Base-by-base conservation (phyloP, 2,888 invertebrate species). In the Agrochola macilenta region DNA sequence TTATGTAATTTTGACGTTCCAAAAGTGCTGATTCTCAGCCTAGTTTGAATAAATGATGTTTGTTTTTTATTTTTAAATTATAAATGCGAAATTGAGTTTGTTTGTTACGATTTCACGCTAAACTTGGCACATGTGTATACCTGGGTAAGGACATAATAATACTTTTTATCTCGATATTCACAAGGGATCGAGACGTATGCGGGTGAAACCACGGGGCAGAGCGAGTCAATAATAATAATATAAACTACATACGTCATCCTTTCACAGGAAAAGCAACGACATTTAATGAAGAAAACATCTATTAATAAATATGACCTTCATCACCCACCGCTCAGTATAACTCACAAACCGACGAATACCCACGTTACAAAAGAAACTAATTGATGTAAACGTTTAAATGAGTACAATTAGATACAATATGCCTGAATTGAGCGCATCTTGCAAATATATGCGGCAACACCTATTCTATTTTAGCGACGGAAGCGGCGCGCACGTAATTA, bases 341-440 rank as follows among this genome's bases (percentile, higher is more conserved):
- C 74, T 70, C 61, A 49, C 30, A 60, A 83, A 83, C 81, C 60
- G 60, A 65, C 72, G 66, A 68, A 82, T 85, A 39, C 11, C 14
- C 26, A 12, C n/a, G 14, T 64, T 26, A 60, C 65, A 78, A 88
- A 88, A 88, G 87, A 89, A 83, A 84, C 78, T 83, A 87, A 88
- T 91, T 91, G 87, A 79, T 87, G 84, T 83, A 88, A 88, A 78
- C 78, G 78, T 82, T 85, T 84, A 88, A 92, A 91, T 90, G 85
- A 83, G 83, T 79, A 78, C 89, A 94, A 94, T 94, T 94, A 91
- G 84, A 87, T 83, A 79, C 91, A 92, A 91, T 92, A 82, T 82
- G 86, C 3, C 30, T 46, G 58, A 82, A 87, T 87, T 87, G 83
- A 83, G 68, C 86, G 58, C 85, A 85, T 88, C 89, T 88, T 88